Evolutionary conservation across 2,113 vertebrate species (phyloP).

Genomic region (Lynx canadensis): DNA sequence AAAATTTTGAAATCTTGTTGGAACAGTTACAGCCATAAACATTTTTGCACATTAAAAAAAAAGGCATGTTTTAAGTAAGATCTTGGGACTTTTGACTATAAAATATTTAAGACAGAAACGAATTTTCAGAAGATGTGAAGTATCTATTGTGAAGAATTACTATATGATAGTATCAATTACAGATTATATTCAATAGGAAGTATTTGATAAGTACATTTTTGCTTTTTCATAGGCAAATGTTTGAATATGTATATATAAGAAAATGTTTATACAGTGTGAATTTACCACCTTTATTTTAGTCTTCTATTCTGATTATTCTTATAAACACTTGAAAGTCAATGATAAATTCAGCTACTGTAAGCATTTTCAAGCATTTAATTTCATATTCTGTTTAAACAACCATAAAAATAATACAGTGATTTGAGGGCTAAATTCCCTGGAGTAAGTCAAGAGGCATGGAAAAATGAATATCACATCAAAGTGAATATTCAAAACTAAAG

Average conservation of each 20-base stretch:
- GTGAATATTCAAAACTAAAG: slow-evolving; percentile 66
- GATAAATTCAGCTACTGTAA: slow-evolving; percentile 56
- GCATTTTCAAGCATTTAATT: slow-evolving; percentile 67
- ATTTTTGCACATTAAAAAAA: not conserved
- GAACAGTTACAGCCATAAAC: not conserved
- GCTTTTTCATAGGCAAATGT: slow-evolving; percentile 4
- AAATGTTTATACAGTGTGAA: slow-evolving; percentile 28
- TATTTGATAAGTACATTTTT: slow-evolving; percentile 24
- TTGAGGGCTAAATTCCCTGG: slow-evolving; percentile 57
- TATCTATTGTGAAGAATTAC: not conserved
- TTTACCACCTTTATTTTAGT: slow-evolving; percentile 41
- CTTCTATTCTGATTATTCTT: slow-evolving; percentile 26
- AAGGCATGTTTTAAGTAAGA: not conserved
- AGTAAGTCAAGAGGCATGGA: slow-evolving; percentile 36
- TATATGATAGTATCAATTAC: not conserved
- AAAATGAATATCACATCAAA: slow-evolving; percentile 54
- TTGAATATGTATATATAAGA: slow-evolving; percentile 25
- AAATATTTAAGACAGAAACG: slow-evolving; percentile 14
- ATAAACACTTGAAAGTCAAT: slow-evolving; percentile 65
- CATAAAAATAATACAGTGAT: slow-evolving; percentile 54
- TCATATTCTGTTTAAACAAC: slow-evolving; percentile 70
- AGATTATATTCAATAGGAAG: not conserved
- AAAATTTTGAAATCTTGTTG: not conserved
- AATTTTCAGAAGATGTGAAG: not conserved
- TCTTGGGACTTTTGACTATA: not conserved